Evolutionary conservation across 1,140 invertebrate species (phyloP).

Genomic region (Zaprionus ornatus): DNA sequence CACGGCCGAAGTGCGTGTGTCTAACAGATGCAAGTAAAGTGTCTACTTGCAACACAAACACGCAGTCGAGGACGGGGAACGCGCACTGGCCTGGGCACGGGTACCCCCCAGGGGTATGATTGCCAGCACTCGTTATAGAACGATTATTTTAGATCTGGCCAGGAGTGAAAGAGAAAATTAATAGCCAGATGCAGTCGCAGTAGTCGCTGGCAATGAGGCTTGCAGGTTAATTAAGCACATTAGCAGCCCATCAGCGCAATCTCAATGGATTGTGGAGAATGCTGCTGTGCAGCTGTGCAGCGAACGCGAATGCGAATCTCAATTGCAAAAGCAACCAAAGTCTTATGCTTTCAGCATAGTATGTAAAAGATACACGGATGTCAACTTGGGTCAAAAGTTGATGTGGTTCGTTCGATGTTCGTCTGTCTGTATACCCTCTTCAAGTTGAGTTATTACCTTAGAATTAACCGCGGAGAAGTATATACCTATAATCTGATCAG

Average conservation of each 20-base stretch:
- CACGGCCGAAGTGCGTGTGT: conserved; percentile 39
- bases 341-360: background rate
- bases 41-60: conserved; percentile 4
- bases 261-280: conserved; percentile 27
- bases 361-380: background rate
- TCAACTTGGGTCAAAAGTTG: conserved; percentile 2
- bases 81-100: background rate
- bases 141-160: conserved; percentile 52
- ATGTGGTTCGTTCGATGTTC: too few species aligned
- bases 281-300: background rate
- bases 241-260: conserved; percentile 66
- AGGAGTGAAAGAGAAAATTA: conserved; percentile 78
- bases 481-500: too few species aligned
- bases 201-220: conserved; percentile 29
- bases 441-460: too few species aligned
- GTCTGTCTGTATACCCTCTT: too few species aligned
- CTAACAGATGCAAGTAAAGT: conserved; percentile 43
- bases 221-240: conserved; percentile 74
- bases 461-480: too few species aligned
- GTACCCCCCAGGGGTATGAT: background rate
- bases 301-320: background rate
- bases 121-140: conserved; percentile 47
- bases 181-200: conserved; percentile 68
- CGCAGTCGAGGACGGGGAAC: background rate
- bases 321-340: conserved; percentile 1